Percentiles rank a stretch among this genome's conserved stretches.
phyloP scores from a whole-genome alignment of 2,113 vertebrate species.

The Ornithorhynchus anatinus region DNA sequence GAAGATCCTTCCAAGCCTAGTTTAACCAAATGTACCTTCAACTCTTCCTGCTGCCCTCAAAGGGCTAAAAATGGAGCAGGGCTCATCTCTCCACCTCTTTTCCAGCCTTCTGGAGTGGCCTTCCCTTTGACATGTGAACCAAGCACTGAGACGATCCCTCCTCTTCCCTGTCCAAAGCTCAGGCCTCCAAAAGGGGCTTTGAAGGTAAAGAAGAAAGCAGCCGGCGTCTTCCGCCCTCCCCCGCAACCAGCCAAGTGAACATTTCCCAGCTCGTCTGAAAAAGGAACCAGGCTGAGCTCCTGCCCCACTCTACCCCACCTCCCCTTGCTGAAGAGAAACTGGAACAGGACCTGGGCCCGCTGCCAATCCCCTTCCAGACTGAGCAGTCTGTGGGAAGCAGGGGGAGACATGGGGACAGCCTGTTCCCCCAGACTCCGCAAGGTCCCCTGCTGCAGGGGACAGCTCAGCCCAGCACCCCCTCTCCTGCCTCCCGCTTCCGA shows the following conservation, averaged over 20 bases:
- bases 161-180: no score
- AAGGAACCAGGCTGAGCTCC: fast-evolving
- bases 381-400: not conserved
- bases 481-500: not conserved
- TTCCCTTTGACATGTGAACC: no score
- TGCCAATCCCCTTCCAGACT: not conserved
- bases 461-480: not conserved
- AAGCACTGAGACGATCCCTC: no score
- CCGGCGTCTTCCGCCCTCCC: not conserved
- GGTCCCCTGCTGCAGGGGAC: not conserved
- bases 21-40: no score
- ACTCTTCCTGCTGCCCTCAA: no score
- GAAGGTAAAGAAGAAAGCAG: not conserved
- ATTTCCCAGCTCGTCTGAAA: not conserved
- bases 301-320: not conserved
- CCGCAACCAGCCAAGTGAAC: not conserved
- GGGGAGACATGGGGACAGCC: not conserved
- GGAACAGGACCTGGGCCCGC: not conserved
- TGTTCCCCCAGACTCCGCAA: fast-evolving
- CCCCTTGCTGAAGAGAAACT: not conserved
- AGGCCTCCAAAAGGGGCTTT: not conserved
- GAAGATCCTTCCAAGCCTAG: no score
- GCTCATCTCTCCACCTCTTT: no score
- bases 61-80: no score
- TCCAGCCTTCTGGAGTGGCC: no score